Evolutionary conservation across 2,888 invertebrate genomes (phyloP).

Genomic region (Amblyjoppa proteus): DNA sequence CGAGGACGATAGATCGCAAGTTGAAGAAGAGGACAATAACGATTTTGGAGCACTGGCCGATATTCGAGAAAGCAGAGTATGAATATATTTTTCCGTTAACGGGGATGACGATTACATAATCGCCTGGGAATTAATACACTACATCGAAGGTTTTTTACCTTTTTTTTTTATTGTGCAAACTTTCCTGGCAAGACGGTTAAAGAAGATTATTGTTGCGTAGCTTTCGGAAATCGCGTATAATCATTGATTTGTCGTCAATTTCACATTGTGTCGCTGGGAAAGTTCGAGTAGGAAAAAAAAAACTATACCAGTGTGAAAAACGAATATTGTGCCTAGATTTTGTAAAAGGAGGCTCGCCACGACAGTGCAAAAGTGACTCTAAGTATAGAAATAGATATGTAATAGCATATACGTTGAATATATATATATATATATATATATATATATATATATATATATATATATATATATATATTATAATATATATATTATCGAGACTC

Average conservation of each 20-base stretch:
- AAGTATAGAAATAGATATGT: neutral
- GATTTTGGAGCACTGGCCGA: conserved; percentile 81
- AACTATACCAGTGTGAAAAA: conserved; percentile 10
- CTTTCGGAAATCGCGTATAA: neutral
- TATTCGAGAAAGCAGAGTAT: conserved; percentile 82
- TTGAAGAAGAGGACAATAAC: conserved; percentile 71
- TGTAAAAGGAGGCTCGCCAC: conserved; percentile 21
- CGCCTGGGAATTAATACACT: neutral
- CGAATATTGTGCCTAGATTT: conserved; percentile 29
- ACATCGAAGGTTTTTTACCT: conserved; percentile 30
- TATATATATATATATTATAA: neutral
- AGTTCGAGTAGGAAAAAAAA: neutral
- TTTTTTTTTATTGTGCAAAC: neutral
- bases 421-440: neutral
- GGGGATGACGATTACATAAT: neutral
- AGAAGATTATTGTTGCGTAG: neutral
- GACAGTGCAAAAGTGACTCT: conserved; percentile 37
- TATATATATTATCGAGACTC: conserved; percentile 19
- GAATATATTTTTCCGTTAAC: conserved; percentile 48
- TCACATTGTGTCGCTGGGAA: neutral
- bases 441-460: conserved; percentile 2
- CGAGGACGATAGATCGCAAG: conserved; percentile 49
- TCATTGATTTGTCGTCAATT: neutral
- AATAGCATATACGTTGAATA: conserved; percentile 1
- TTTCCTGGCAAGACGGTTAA: neutral